Evolutionary conservation across 2,797 vertebrate species (phyloP).

Genomic region (Trachurus trachurus): DNA sequence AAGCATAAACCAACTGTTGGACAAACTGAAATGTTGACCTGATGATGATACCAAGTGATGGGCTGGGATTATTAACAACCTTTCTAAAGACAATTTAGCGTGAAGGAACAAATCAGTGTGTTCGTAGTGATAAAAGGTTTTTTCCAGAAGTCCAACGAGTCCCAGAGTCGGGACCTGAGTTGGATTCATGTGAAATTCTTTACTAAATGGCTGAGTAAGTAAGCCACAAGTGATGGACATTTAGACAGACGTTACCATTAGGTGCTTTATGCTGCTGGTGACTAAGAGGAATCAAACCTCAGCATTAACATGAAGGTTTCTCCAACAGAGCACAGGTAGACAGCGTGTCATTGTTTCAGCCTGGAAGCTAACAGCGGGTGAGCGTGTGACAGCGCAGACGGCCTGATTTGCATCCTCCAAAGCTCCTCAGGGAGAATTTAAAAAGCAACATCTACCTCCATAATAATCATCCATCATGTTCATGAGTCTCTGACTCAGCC

Average conservation of each 20-base stretch:
- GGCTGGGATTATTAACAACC: too few species aligned
- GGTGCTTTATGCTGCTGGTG: not conserved
- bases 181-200: too few species aligned
- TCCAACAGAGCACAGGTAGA: not conserved
- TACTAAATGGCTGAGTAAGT: too few species aligned
- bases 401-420: constrained; percentile 37
- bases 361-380: not conserved
- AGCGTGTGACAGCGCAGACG: constrained; percentile 15
- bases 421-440: constrained; percentile 21
- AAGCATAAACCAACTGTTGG: too few species aligned
- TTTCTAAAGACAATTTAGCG: too few species aligned
- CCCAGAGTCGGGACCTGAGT: too few species aligned
- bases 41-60: too few species aligned
- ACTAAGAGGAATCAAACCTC: constrained; percentile 4
- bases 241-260: not conserved
- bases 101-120: too few species aligned
- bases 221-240: not conserved
- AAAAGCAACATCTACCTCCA: constrained; percentile 15
- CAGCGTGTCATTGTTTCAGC: not conserved
- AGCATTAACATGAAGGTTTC: not conserved
- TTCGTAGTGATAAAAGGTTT: too few species aligned
- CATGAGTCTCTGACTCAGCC: constrained; percentile 48
- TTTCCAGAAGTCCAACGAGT: too few species aligned
- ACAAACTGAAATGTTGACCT: constrained; percentile 1
- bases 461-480: constrained; percentile 49